Conservation (phyloP, 2,888 invertebrate species). For the Eupithecia tripunctaria region DNA sequence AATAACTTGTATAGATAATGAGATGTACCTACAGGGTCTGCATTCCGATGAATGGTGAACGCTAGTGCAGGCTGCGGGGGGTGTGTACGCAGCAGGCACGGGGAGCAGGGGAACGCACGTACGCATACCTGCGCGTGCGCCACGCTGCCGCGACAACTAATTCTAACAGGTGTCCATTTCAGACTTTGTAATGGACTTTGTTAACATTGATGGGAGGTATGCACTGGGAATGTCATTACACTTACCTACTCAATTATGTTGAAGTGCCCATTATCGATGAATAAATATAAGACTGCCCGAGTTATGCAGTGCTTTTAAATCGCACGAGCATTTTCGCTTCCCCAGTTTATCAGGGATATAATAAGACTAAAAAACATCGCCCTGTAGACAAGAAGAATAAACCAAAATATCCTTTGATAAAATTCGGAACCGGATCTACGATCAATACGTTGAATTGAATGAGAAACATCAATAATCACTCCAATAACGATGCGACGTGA, state of each 20-base stretch:
- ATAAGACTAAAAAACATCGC: background rate
- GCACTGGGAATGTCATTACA: conserved; percentile 44
- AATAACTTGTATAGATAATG: conserved; percentile 69
- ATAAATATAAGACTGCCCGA: conserved; percentile 8
- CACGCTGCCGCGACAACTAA: conserved; percentile 55
- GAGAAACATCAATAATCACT: conserved; percentile 43
- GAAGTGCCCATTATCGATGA: conserved; percentile 18
- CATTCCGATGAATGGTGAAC: conserved; percentile 77
- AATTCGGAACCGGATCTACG: conserved; percentile 37
- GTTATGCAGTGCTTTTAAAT: conserved; percentile 12
- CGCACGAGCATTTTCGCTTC: background rate
- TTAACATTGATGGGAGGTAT: conserved; percentile 45
- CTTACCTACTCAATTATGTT: conserved; percentile 25
- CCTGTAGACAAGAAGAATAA: background rate
- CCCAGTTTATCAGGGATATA: background rate
- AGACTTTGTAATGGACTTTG: conserved; percentile 42
- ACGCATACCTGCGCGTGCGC: conserved; percentile 78
- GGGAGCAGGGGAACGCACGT: conserved; percentile 48
- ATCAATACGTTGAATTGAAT: conserved; percentile 37
- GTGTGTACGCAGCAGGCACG: conserved; percentile 43
- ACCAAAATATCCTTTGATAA: background rate
- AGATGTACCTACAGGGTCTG: conserved; percentile 66
- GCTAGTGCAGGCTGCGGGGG: conserved; percentile 46
- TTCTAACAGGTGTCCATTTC: conserved; percentile 70
- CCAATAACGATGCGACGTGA: conserved; percentile 44